Evolutionary conservation across 2,113 vertebrate species (phyloP), one percentile per base, ranked within the genome.

Genomic region (Halichoerus grypus): DNA sequence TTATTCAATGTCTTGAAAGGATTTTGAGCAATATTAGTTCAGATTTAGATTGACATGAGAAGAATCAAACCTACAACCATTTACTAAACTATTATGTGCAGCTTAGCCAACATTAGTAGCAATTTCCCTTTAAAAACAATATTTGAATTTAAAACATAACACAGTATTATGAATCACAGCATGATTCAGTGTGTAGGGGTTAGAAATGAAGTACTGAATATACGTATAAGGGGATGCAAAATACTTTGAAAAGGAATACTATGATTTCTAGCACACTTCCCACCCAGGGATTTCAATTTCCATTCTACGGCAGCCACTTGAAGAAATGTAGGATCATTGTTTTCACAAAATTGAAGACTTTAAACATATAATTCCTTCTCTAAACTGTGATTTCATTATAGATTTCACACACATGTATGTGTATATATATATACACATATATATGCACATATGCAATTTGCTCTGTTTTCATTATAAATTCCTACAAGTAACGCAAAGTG

Each of bases 121-220:
- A 95, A 97, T 69, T 95, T 97, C 95, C 83, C 97, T 94, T 90
- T 95, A 98, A 98, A 98, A 81, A 98, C 53, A 98, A 97, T 91
- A 96, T 97, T 92, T 91, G 83, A 97, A 97, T 98, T 97, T 97
- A 97, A 98, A 98, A 98, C 49, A 91, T 90, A 98, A 96, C 36
- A 96, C 83, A 95, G 81, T 88, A 97, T 97, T 97, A 97, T 91
- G 86, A 97, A 94, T 97, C 90, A 92, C 46, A 96, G 93, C 65
- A 97, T 96, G 96, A 98, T 79, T 97, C 80, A 63, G 42, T 96
- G 57, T 94, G 79, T 95, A 98, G 98, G 31, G 67, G 81, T 97
- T 97, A 96, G 88, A 97, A 98, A 96, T 97, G 95, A 97, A 98
- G 94, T 83, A 91, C 94, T 97, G 96, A 98, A 96, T 96, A 96